Evolutionary conservation across 1,140 invertebrate species (phyloP), one percentile per base, ranked within the genome.

Genomic region (Stegodyphus mimosarum): DNA sequence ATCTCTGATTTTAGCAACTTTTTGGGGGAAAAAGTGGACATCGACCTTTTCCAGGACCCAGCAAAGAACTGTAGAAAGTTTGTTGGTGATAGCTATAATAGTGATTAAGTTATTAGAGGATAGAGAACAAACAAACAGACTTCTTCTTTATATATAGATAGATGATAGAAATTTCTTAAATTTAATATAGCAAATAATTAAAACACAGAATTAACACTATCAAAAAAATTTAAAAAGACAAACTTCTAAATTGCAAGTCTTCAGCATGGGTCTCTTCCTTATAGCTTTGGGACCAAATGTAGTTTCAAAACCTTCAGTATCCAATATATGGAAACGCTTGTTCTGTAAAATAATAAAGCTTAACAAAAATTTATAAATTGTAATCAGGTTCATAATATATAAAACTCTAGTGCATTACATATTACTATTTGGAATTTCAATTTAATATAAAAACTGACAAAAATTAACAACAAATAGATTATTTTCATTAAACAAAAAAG

Each of bases 221-320:
- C 0, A 60, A 60, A 60, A 15, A 60, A n/a, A n/a, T n/a, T 10
- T 60, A 60, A n/a, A 55, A 60, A 66, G 70, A 83, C 87, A 87
- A 87, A 90, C 91, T 86, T 92, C 88, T 67, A 93, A 88, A 88
- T 91, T 90, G 87, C 88, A 88, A 64, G 95, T 94, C 87, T 93
- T 92, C 0, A 99, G 89, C 90, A 95, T 98, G 0, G 98, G 97
- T 87, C 94, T 92, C 90, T 99, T 99, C 52, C 99, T 92, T 78
- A 94, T 93, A 88, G 96, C 95, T 89, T 99, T 99, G 1, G 95
- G 95, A 0, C 98, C 98, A 92, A 99, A 99, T 55, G 97, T 97
- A 88, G 93, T 94, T 86, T 96, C 94, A 92, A 96, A 99, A 88
- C 94, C 95, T 92, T 99, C 97, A 3, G 96, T 99, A 88, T 99